Conservation (phyloP, 2,888 invertebrate genomes). For the Nomada ruficornis region DNA sequence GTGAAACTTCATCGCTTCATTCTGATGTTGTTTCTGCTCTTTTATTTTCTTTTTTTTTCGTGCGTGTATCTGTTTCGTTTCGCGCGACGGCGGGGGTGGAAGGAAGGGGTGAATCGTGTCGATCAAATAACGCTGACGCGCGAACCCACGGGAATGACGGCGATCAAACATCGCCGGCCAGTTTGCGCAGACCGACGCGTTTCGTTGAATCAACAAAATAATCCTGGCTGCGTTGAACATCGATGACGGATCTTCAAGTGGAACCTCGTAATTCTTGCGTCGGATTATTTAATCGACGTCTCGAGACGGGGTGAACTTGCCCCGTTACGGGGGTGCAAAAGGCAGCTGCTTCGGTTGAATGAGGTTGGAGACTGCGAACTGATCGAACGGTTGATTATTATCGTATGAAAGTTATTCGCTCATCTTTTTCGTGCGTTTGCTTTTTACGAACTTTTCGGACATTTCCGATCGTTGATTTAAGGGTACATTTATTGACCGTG, state of each 20-base stretch:
- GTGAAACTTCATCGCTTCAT: conserved; percentile 27
- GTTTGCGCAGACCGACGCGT: conserved; percentile 33
- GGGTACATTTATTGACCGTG: too few species aligned
- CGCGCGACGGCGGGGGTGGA: background rate
- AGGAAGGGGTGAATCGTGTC: conserved; percentile 25
- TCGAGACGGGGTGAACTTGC: background rate
- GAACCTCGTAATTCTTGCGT: conserved; percentile 16
- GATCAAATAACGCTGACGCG: conserved; percentile 56
- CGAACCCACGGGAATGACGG: conserved; percentile 43
- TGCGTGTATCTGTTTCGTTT: too few species aligned
- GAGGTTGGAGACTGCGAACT: background rate
- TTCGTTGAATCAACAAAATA: conserved; percentile 68
- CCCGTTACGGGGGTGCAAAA: background rate
- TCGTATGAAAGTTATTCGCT: background rate
- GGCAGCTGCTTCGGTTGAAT: background rate
- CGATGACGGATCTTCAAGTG: conserved; percentile 20
- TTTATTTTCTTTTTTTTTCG: background rate
- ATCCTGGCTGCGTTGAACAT: conserved; percentile 47
- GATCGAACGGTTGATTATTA: background rate
- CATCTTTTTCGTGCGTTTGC: too few species aligned
- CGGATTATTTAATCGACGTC: conserved; percentile 23
- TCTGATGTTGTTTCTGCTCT: background rate
- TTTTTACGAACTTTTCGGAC: too few species aligned
- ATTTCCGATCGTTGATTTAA: too few species aligned
- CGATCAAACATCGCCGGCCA: conserved; percentile 31